Evolutionary conservation across 1,140 invertebrate genomes (phyloP), one percentile per base, ranked within the genome.

Genomic region (Teleogryllus occipitalis): DNA sequence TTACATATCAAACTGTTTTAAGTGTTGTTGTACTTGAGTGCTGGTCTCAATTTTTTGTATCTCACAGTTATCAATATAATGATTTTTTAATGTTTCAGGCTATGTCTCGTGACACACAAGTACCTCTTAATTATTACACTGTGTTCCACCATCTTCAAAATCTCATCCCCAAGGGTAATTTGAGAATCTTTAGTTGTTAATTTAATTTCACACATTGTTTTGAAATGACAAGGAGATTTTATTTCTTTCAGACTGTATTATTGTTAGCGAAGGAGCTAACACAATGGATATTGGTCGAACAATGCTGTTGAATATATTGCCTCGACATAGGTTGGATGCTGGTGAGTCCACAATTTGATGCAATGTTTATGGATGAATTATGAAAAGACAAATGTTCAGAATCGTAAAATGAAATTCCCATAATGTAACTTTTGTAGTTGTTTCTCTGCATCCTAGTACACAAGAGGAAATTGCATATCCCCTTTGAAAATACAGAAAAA

Each of bases 251-350:
- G 94, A 99, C 88, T 92, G 92, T 22, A 92, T 99, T 7, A 96
- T 99, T 83, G 93, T 98, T n/a, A 98, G 96, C 84, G 97, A 99
- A 89, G 97, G 97, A 73, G 97, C 97, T 14, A 98, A 98, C 85
- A 99, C 97, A 0, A 99, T 99, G 97, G 97, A 98, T 83, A 98
- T 98, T 84, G 96, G 97, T 6, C 89, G 97, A 75, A 93, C 96
- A 0, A 92, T 98, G 86, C 86, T 99, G 21, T 86, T 93, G 6
- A 98, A 98, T 84, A 88, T 90, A 79, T 85, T 92, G 76, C 95
- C 97, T 0, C 87, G 96, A 74, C 96, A 97, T 85, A 90, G 97
- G 73, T 86, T 96, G 47, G 96, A 96, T 86, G 94, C 95, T n/a
- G 94, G 93, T 86, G 79, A 72, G 47, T 65, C 2, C 10, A 65